Conservation (phyloP, 1,140 invertebrate genomes). For the Drosophila auraria region DNA sequence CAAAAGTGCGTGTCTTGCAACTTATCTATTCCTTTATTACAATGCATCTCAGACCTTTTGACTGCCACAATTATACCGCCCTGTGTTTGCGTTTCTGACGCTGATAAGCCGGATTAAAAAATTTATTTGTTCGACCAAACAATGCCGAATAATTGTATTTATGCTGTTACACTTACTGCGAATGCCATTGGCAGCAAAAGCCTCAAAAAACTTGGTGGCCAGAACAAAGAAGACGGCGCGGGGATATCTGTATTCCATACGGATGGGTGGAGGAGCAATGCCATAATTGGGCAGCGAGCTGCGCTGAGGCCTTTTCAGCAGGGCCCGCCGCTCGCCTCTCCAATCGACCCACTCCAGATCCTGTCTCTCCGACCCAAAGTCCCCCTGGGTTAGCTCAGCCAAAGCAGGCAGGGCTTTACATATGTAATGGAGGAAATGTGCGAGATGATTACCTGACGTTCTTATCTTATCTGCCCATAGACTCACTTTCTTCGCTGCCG, state of each 20-base stretch:
- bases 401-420: constrained; percentile 68
- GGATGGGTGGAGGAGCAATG: constrained; percentile 52
- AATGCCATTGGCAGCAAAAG: constrained; percentile 84
- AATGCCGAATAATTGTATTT: constrained; percentile 61
- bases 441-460: constrained; percentile 11
- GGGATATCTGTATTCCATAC: constrained; percentile 71
- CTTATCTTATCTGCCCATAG: constrained; percentile 44
- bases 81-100: constrained; percentile 21
- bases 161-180: constrained; percentile 72
- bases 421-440: not conserved
- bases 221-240: constrained; percentile 77
- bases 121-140: constrained; percentile 39
- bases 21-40: constrained; percentile 21
- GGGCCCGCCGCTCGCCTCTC: constrained; percentile 39
- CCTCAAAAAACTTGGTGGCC: constrained; percentile 83
- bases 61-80: constrained; percentile 40
- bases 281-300: constrained; percentile 74
- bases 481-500: constrained; percentile 83
- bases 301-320: constrained; percentile 43
- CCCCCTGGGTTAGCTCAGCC: constrained; percentile 56
- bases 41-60: constrained; percentile 23
- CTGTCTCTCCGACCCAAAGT: constrained; percentile 14
- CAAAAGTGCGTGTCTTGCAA: not conserved
- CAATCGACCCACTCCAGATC: constrained; percentile 17
- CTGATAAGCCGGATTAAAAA: constrained; percentile 56